A percentile compares a stretch with the other conserved stretches of the same genome.
Evolutionary conservation across 2,888 invertebrate genomes (phyloP).

Genomic region (Orchesellides sinensis): DNA sequence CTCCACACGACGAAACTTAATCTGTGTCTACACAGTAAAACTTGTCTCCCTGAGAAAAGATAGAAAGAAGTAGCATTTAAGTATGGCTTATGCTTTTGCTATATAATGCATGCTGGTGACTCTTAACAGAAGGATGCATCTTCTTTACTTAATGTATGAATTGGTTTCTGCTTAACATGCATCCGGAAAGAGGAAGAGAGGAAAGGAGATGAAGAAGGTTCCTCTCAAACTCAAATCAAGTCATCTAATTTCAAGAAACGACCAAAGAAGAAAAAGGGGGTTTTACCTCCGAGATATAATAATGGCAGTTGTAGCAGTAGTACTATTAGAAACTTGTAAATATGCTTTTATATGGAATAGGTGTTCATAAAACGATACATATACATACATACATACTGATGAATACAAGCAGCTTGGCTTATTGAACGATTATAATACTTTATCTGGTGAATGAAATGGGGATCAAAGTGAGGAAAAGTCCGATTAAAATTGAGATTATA

Average conservation of each 20-base stretch:
- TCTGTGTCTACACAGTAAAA: constrained; percentile 55
- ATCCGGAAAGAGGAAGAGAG: constrained; percentile 55
- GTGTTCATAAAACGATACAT: too few species aligned
- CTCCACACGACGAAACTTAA: constrained; percentile 39
- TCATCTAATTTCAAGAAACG: constrained; percentile 62
- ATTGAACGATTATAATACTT: constrained; percentile 57
- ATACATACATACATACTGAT: too few species aligned
- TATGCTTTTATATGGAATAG: too few species aligned
- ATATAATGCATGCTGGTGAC: constrained; percentile 7
- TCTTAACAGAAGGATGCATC: constrained; percentile 60
- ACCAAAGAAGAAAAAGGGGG: constrained; percentile 25
- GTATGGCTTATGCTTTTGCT: constrained; percentile 37
- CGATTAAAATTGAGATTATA: constrained; percentile 55
- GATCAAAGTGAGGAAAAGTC: constrained; percentile 61
- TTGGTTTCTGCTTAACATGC: constrained; percentile 61
- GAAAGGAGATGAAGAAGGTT: constrained; percentile 60
- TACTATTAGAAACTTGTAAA: neutral
- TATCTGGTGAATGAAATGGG: constrained; percentile 52
- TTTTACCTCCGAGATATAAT: constrained; percentile 31
- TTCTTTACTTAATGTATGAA: constrained; percentile 53
- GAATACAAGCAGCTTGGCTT: constrained; percentile 21
- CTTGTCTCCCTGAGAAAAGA: constrained; percentile 45
- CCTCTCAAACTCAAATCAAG: constrained; percentile 63
- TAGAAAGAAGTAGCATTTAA: constrained; percentile 27
- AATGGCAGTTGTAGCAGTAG: neutral